These are phyloP conservation scores for Andrena flavipes DNA, from an alignment of 2,888 invertebrate genomes.

Conservation along the genomic window DNA sequence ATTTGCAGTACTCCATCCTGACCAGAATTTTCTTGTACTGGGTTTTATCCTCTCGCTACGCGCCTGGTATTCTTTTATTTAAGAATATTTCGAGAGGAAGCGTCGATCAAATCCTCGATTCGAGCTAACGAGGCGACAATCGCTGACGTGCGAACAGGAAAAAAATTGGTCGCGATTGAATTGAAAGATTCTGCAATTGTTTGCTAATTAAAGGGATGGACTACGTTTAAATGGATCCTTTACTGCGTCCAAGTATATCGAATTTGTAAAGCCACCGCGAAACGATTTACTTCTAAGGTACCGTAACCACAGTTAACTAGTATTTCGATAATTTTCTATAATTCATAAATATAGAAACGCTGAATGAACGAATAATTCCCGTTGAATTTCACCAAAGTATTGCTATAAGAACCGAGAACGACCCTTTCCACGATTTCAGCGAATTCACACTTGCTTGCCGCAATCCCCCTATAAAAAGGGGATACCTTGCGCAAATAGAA, in stretches of 20 bases:
- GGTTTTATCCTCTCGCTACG: conserved; percentile 13
- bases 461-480: not conserved
- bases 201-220: conserved; percentile 17
- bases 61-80: conserved; percentile 27
- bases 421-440: not conserved
- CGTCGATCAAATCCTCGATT: conserved; percentile 14
- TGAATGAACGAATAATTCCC: too few relatives aligned
- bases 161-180: conserved; percentile 12
- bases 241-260: not conserved
- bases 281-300: too few relatives aligned
- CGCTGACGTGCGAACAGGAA: not conserved
- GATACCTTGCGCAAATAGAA: not conserved
- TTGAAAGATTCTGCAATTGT: conserved; percentile 9
- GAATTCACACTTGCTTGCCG: not conserved
- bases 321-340: too few relatives aligned
- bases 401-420: not conserved
- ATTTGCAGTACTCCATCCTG: conserved; percentile 37
- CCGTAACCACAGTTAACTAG: too few relatives aligned
- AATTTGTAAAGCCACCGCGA: too few relatives aligned
- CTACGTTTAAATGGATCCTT: not conserved
- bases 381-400: not conserved
- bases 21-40: conserved; percentile 12
- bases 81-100: conserved; percentile 31
- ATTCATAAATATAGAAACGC: too few relatives aligned
- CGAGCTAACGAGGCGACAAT: conserved; percentile 32